Percentiles rank a stretch among this genome's conserved stretches.
phyloP scores from a whole-genome alignment of 2,888 invertebrate genomes.

The Drosophila anomalipes region DNA sequence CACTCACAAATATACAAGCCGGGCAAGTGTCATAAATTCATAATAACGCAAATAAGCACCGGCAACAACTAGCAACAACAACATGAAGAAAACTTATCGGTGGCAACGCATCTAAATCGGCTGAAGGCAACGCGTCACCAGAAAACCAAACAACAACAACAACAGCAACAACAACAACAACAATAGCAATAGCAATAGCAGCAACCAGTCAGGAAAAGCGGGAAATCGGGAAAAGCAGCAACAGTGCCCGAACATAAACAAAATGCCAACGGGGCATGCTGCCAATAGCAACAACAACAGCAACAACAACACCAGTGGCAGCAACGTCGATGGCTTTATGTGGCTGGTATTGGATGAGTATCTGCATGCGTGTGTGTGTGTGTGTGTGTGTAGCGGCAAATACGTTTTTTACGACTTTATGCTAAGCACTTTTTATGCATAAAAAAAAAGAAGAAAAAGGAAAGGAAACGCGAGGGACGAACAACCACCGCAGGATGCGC shows the following conservation, averaged over 20 bases:
- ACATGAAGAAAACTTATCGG: slow-evolving; percentile 66
- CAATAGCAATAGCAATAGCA: not conserved
- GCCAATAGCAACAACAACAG: slow-evolving; percentile 63
- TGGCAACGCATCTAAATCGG: slow-evolving; percentile 77
- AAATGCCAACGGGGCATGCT: slow-evolving; percentile 70
- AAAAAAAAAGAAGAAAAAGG: slow-evolving; percentile 51
- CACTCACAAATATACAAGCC: slow-evolving; percentile 43
- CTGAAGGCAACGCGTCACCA: slow-evolving; percentile 41
- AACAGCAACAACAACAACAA: not conserved
- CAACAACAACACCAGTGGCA: not conserved
- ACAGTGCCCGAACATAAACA: slow-evolving; percentile 26
- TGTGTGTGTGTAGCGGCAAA: slow-evolving; percentile 62
- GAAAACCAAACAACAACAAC: slow-evolving; percentile 30
- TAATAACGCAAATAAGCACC: slow-evolving; percentile 83
- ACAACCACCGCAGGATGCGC: slow-evolving; percentile 44
- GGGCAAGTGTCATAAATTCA: slow-evolving; percentile 81
- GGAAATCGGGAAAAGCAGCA: slow-evolving; percentile 28
- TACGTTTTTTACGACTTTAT: slow-evolving; percentile 83
- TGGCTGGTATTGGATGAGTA: slow-evolving; percentile 48
- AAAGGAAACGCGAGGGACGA: slow-evolving; percentile 27
- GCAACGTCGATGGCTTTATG: slow-evolving; percentile 34
- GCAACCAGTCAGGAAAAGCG: slow-evolving; percentile 15
- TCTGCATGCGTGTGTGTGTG: slow-evolving; percentile 18
- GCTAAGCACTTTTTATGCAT: slow-evolving; percentile 83
- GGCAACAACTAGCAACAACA: slow-evolving; percentile 39